phyloP scores from a whole-genome alignment of 2,888 invertebrate species.

The Eurytoma californica region DNA sequence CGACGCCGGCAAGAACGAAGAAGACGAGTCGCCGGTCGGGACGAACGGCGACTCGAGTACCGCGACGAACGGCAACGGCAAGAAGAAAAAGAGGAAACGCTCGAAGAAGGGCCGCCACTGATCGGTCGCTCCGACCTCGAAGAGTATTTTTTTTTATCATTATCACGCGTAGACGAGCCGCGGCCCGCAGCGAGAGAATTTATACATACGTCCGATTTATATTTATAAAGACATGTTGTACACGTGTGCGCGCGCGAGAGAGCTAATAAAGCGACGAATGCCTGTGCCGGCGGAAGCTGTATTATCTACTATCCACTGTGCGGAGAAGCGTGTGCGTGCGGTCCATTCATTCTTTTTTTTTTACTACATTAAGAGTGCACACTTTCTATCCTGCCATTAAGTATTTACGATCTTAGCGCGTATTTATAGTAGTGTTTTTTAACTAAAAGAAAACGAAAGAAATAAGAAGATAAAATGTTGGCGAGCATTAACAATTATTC shows the following conservation, averaged over 20 bases:
- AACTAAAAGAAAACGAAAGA: conserved; percentile 7
- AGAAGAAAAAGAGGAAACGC: conserved; percentile 77
- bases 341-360: conserved; percentile 22
- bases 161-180: conserved; percentile 16
- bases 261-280: background rate
- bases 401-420: conserved; percentile 53
- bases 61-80: conserved; percentile 58
- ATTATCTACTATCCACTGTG: conserved; percentile 30
- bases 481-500: conserved; percentile 42
- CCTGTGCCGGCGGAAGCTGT: conserved; percentile 10
- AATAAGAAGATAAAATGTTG: conserved; percentile 1
- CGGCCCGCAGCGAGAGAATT: conserved; percentile 16
- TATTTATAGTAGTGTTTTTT: conserved; percentile 41
- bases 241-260: conserved; percentile 25
- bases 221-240: conserved; percentile 38
- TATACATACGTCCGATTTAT: conserved; percentile 54
- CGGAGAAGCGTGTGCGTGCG: conserved; percentile 42
- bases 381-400: conserved; percentile 55
- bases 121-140: conserved; percentile 53
- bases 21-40: conserved; percentile 67
- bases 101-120: conserved; percentile 77
- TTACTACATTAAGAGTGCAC: conserved; percentile 42
- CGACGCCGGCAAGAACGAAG: conserved; percentile 20
- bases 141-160: conserved; percentile 48
- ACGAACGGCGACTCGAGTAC: conserved; percentile 59